These are phyloP conservation scores for Pinctada fucata DNA, from an alignment of 2,888 invertebrate species.

Conservation along the genomic window DNA sequence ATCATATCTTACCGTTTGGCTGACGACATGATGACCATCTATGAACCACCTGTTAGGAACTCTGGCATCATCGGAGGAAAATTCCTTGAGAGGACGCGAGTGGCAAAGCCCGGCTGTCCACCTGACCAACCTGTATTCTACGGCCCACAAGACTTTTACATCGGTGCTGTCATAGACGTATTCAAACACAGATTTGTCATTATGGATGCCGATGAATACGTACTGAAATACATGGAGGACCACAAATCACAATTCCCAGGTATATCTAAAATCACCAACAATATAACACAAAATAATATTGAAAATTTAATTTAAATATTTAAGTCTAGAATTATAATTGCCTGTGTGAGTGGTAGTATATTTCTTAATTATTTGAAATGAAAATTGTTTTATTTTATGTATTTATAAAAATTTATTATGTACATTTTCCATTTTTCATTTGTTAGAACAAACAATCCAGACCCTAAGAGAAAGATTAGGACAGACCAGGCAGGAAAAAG, in stretches of 20 bases:
- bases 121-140: conserved; percentile 86
- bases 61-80: conserved; percentile 86
- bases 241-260: conserved; percentile 75
- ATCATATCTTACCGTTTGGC: conserved; percentile 86
- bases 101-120: conserved; percentile 83
- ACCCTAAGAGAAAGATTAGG: conserved; percentile 61
- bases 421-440: conserved; percentile 4
- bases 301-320: not conserved
- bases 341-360: not conserved
- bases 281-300: not conserved
- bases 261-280: conserved; percentile 41
- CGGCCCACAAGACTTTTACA: conserved; percentile 87
- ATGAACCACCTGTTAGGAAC: conserved; percentile 81
- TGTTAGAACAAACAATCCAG: conserved; percentile 57
- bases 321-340: not conserved
- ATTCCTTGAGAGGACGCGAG: conserved; percentile 83
- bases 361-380: not conserved
- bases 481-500: conserved; percentile 49
- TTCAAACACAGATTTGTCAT: conserved; percentile 88
- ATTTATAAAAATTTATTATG: not conserved
- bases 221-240: conserved; percentile 82
- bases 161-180: conserved; percentile 86
- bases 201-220: conserved; percentile 90
- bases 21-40: conserved; percentile 86
- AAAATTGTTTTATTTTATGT: not conserved